Conservation (phyloP, 2,888 invertebrate species). For the Calameuta filiformis region DNA sequence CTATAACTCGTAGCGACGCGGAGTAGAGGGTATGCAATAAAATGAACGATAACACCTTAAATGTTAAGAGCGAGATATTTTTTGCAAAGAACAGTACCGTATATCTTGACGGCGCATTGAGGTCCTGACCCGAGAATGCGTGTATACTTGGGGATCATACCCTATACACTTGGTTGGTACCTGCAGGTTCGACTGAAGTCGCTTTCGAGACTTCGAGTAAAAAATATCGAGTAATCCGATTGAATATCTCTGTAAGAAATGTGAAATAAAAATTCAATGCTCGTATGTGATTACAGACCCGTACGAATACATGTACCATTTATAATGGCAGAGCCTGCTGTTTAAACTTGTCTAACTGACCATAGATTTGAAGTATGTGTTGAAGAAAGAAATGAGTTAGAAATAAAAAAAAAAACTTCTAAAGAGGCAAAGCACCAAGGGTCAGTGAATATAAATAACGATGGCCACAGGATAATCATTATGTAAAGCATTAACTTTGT, state of each 20-base stretch:
- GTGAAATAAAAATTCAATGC: not conserved
- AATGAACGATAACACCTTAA: not conserved
- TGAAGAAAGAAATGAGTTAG: not conserved
- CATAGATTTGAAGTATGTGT: not conserved
- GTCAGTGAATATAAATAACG: not conserved
- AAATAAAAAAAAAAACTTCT: not conserved
- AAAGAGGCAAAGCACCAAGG: not conserved
- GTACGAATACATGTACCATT: not conserved
- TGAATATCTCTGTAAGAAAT: not conserved
- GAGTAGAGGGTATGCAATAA: not conserved
- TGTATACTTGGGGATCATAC: conserved; percentile 3
- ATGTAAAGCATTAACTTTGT: not conserved
- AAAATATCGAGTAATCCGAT: not conserved
- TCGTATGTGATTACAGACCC: not conserved
- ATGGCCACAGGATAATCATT: not conserved
- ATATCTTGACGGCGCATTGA: conserved; percentile 1
- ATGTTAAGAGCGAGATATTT: not conserved
- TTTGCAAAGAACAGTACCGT: conserved; percentile 1
- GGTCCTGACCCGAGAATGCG: conserved; percentile 1
- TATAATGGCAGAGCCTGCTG: not conserved
- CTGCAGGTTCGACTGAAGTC: not conserved
- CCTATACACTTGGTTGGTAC: not conserved
- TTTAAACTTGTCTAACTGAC: not conserved
- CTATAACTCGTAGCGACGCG: not conserved
- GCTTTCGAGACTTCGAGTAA: not conserved